Base-by-base conservation (phyloP, 2,113 vertebrate genomes). In the Takifugu bimaculatus region DNA sequence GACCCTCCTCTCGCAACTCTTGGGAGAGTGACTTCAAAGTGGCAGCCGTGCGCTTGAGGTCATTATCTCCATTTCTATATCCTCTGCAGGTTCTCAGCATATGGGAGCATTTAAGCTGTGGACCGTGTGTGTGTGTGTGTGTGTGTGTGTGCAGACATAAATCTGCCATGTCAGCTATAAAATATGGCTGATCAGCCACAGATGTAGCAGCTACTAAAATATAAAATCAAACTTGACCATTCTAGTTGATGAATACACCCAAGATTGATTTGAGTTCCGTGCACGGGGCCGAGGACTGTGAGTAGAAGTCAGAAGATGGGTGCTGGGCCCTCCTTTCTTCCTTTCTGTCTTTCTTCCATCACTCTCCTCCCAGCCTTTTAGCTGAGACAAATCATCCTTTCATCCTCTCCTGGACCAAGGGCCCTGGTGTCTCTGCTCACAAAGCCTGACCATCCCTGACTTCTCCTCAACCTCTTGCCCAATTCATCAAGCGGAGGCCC, bases 81-180 rank as follows among this genome's bases (percentile, higher is more conserved):
- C 84, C 84, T 84, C 86, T 29, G 76, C 79, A 89, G 79, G 83
- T 88, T 81, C 74, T 74, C 72, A 64, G 79, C 89, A 91, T 89
- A 89, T 90, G 89, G 90, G 83, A 91, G 88, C 87, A 89, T 90
- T 90, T 90, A 89, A 85, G 82, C 77, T 82, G 64, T 54, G 53
- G 68, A 74, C 78, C 87, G 71, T 62, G 59, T 60, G 59, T 68
- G 28, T 57, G 55, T 44, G 39, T 56, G 54, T 68, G 44, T 59
- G 13, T 59, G 44, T 70, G 45, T 54, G 47, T 74, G 47, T 39
- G 57, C 13, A n/a, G 79, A 78, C 78, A 86, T 91, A 91, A 90
- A 90, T 91, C 89, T 88, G 81, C 77, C 83, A 80, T 89, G 88
- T 91, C 88, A 87, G 85, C 88, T 86, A 88, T 90, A 89, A 90